A percentile compares a stretch with the other conserved stretches of the same genome.
Conservation (phyloP, 1,140 invertebrate species). For the Trypoxylus dichotomus region DNA sequence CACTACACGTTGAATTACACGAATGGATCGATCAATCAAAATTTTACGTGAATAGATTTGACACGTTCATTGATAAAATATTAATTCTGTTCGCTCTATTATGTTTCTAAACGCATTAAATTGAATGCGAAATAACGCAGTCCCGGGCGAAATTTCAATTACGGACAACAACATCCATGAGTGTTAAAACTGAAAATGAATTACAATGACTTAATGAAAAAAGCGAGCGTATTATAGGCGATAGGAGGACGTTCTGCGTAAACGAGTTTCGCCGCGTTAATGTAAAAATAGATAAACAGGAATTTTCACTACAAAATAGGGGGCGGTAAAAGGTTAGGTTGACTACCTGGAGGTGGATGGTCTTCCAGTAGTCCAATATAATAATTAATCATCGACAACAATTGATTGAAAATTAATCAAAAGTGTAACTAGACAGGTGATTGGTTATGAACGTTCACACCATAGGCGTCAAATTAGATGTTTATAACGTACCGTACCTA, state of each 20-base stretch:
- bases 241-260: background rate
- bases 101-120: constrained; percentile 1
- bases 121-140: constrained; percentile 28
- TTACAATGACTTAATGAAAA: constrained; percentile 22
- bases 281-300: constrained; percentile 26
- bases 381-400: constrained; percentile 53
- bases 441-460: constrained; percentile 51
- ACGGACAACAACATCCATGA: background rate
- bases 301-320: constrained; percentile 28
- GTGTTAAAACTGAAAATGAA: constrained; percentile 27
- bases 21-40: background rate
- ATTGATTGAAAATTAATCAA: constrained; percentile 56
- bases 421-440: constrained; percentile 55
- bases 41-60: background rate
- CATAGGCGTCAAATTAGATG: constrained; percentile 52
- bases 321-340: constrained; percentile 24
- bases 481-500: constrained; percentile 37
- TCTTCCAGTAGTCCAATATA: constrained; percentile 36
- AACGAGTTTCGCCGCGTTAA: constrained; percentile 2
- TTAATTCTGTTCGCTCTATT: background rate
- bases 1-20: too few species aligned
- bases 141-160: constrained; percentile 25
- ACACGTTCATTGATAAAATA: constrained; percentile 7
- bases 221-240: background rate
- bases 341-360: constrained; percentile 35